A percentile compares a stretch with the other conserved stretches of the same genome.
Conservation (phyloP, 2,113 vertebrate genomes). For the Bombycilla garrulus region DNA sequence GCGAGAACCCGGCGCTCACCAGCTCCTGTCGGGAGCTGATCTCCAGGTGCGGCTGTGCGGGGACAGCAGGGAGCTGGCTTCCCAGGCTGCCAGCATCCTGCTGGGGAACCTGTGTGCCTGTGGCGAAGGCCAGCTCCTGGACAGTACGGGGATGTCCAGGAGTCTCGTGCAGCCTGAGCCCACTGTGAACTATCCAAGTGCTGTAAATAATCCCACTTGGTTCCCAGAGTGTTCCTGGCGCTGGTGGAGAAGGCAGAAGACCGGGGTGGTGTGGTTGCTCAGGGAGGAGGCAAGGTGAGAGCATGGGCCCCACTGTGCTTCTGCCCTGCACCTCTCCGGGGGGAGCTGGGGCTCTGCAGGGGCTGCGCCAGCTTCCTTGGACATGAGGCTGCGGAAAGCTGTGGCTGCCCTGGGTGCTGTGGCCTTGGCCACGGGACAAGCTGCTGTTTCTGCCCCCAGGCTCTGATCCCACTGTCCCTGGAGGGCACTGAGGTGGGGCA, state of each 20-base stretch:
- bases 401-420: neutral
- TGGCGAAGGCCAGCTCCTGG: neutral
- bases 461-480: constrained; percentile 88
- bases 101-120: fast-evolving
- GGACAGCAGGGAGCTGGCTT: neutral
- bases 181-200: fast-evolving
- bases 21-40: constrained; percentile 89
- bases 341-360: neutral
- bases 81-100: fast-evolving
- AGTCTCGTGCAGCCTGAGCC: neutral
- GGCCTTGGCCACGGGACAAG: neutral
- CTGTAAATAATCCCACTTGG: neutral
- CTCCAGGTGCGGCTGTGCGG: constrained; percentile 74
- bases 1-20: constrained; percentile 86
- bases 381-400: fast-evolving
- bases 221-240: constrained; percentile 88
- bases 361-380: fast-evolving
- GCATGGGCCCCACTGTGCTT: fast-evolving
- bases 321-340: neutral
- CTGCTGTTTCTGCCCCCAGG: constrained; percentile 64
- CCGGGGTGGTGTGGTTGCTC: constrained; percentile 89
- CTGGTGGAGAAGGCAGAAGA: constrained; percentile 90
- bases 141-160: neutral
- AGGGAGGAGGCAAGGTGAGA: constrained; percentile 95
- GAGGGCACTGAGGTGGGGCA: constrained; percentile 91